phyloP scores from a whole-genome alignment of 2,888 invertebrate species.

The Ormyrus thymus region DNA sequence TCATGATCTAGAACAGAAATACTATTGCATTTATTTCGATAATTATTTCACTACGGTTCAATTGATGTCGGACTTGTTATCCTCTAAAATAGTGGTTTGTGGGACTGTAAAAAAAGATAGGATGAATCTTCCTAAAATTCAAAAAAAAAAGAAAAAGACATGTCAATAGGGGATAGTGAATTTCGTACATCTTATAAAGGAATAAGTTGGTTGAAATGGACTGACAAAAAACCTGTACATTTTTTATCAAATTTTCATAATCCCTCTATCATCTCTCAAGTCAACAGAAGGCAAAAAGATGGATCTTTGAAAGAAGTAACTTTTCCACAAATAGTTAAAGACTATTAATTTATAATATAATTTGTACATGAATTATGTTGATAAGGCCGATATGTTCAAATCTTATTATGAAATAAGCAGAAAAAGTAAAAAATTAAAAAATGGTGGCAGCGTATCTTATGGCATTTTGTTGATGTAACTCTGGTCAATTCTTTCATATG shows the following conservation, averaged over 20 bases:
- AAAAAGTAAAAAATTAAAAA: constrained; percentile 66
- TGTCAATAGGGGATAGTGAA: constrained; percentile 60
- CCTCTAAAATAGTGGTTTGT: constrained; percentile 63
- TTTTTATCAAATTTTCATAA: constrained; percentile 60
- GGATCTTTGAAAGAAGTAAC: constrained; percentile 57
- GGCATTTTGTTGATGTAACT: constrained; percentile 32
- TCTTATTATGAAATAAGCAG: constrained; percentile 59
- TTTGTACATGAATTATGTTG: constrained; percentile 59
- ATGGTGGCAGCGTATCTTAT: constrained; percentile 66
- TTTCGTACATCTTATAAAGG: constrained; percentile 56
- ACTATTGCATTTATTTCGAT: constrained; percentile 57
- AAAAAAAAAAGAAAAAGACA: constrained; percentile 59
- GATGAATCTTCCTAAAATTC: constrained; percentile 62
- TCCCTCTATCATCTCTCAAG: constrained; percentile 53
- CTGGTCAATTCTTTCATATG: constrained; percentile 10
- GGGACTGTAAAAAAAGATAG: constrained; percentile 62
- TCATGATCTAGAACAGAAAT: constrained; percentile 55
- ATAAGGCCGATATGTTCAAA: constrained; percentile 59
- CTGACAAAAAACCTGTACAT: constrained; percentile 54
- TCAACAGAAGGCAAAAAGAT: constrained; percentile 60
- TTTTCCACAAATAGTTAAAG: constrained; percentile 60
- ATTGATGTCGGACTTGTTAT: too few relatives aligned
- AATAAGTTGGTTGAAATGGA: constrained; percentile 65
- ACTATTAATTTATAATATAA: too few relatives aligned
- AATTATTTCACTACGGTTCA: constrained; percentile 61